Base-by-base conservation (phyloP, 2,888 invertebrate species). In the Podotricha telesiphe region DNA sequence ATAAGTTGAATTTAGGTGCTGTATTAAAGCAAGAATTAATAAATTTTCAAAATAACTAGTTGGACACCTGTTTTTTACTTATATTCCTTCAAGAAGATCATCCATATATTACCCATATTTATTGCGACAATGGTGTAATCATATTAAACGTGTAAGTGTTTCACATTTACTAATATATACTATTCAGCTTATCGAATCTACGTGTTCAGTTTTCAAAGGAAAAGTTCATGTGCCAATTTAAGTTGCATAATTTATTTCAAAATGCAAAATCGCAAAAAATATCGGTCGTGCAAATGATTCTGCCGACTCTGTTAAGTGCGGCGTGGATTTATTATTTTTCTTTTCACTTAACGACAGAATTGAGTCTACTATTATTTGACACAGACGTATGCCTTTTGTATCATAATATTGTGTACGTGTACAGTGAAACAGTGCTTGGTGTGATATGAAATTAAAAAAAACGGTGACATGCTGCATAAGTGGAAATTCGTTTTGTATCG, bases 371-470 rank as follows among this genome's bases (percentile, higher is more conserved):
- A 76, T 77, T 77, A 80, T 79, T 82, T 81, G 80, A 82, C 81
- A 78, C 80, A 82, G 86, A 86, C 86, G 86, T 82, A 77, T 76
- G 77, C 75, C 75, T 78, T 65, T 80, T 45, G 42, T 20, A n/a
- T 22, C 80, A 82, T 78, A 70, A 77, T 8, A 50, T 56, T 19
- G 71, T 67, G 73, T 80, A 76, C 79, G 80, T 80, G 79, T 78
- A 78, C 74, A 71, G 77, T 70, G 66, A 20, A 47, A 51, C 28
- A 72, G 65, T 68, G 70, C 70, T 72, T 75, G 79, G 79, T 80
- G 78, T 81, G 88, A 80, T 74, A 91, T 92, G 91, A 91, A 90
- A 82, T 80, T 91, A 47, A 92, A 90, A 79, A 90, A 85, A 79
- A 88, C 89, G 58, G 88, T 91, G 82, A 86, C 87, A 73, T 89